A percentile compares a stretch with the other conserved stretches of the same genome.
Conservation (phyloP, 2,113 vertebrate species). For the Gavia stellata region DNA sequence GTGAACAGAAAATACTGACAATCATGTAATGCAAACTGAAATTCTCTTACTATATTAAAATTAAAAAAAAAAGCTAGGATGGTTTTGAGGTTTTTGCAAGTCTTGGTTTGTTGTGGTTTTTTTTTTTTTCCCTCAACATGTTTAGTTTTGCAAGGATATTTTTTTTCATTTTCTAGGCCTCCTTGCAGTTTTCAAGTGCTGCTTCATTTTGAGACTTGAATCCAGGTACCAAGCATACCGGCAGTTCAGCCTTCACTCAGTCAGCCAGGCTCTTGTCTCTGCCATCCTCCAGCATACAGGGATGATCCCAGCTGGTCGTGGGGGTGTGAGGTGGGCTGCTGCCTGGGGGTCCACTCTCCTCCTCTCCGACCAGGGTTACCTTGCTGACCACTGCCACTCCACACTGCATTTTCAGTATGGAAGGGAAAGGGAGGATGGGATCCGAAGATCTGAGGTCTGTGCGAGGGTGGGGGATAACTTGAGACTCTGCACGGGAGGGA, state of each 20-base stretch:
- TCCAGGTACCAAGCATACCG: neutral
- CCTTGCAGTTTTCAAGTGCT: neutral
- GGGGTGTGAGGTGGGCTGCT: neutral
- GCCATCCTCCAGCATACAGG: neutral
- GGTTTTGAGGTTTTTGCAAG: neutral
- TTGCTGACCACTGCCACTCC: accelerated
- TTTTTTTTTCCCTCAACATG: neutral
- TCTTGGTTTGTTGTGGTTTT: neutral
- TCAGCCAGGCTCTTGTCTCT: neutral
- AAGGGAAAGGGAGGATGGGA: neutral
- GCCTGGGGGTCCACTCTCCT: accelerated
- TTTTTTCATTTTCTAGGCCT: neutral
- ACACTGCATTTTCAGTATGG: accelerated
- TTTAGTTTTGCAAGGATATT: neutral
- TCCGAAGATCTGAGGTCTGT: neutral
- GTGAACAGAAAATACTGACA: neutral
- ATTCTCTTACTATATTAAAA: neutral
- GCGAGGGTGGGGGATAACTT: neutral
- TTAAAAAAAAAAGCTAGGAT: neutral
- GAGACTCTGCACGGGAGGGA: neutral
- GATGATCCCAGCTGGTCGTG: accelerated
- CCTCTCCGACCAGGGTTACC: neutral
- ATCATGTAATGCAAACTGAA: neutral
- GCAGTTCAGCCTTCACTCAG: neutral
- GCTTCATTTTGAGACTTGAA: neutral